Evolutionary conservation across 2,797 vertebrate genomes (phyloP).

Genomic region (Channallabes apus): DNA sequence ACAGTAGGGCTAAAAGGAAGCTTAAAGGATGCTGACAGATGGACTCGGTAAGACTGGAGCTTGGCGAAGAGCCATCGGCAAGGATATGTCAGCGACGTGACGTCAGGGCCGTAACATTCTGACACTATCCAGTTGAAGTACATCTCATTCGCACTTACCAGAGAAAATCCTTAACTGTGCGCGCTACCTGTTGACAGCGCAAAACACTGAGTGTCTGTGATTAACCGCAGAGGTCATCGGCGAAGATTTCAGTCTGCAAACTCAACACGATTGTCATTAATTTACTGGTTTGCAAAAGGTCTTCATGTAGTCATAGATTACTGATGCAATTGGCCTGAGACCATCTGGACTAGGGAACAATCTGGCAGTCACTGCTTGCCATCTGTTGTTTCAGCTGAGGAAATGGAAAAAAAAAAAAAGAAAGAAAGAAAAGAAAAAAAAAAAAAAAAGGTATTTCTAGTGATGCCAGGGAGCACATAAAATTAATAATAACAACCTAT

Average conservation of each 20-base stretch:
- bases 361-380: no score
- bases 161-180: constrained; percentile 19
- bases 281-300: not conserved
- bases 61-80: constrained; percentile 12
- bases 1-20: constrained; percentile 14
- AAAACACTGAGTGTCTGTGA: not conserved
- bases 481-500: no score
- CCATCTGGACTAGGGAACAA: not conserved
- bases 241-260: no score
- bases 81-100: constrained; percentile 36
- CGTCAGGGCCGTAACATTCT: constrained; percentile 30
- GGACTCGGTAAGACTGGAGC: constrained; percentile 26
- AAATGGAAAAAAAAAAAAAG: no score
- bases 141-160: constrained; percentile 42
- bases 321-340: not conserved
- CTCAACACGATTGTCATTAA: not conserved
- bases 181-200: not conserved
- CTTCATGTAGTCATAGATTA: not conserved
- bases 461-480: not conserved
- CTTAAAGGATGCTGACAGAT: constrained; percentile 50
- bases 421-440: no score
- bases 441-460: no score
- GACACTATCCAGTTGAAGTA: constrained; percentile 16
- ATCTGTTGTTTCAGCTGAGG: not conserved
- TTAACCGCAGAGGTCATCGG: not conserved